Evolutionary conservation across 2,888 invertebrate genomes (phyloP).

Genomic region (Ichneumon xanthorius): DNA sequence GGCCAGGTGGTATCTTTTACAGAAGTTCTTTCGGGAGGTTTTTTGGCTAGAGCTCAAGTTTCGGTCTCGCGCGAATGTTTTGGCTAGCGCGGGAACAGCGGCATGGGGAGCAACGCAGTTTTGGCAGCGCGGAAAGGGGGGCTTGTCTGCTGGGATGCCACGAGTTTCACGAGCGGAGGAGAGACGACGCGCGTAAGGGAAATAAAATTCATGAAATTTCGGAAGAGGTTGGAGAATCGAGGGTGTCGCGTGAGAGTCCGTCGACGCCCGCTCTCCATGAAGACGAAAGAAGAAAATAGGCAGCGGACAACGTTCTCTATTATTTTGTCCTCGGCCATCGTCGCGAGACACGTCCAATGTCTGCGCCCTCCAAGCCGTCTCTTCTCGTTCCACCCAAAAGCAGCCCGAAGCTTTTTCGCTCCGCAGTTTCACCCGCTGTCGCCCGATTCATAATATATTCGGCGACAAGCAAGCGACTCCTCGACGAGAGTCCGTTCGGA

Average conservation of each 20-base stretch:
- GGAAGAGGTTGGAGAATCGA: neutral
- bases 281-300: conserved; percentile 18
- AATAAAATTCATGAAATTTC: conserved; percentile 45
- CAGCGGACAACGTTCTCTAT: conserved; percentile 21
- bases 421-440: conserved; percentile 34
- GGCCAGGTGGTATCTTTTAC: conserved; percentile 81
- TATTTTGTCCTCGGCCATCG: conserved; percentile 44
- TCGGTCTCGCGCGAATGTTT: conserved; percentile 76
- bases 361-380: neutral
- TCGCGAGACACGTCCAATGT: conserved; percentile 28
- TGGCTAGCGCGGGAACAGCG: conserved; percentile 76
- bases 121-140: conserved; percentile 49
- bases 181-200: conserved; percentile 51
- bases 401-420: conserved; percentile 2
- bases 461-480: conserved; percentile 22
- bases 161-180: conserved; percentile 53
- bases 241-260: conserved; percentile 33
- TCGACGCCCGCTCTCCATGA: conserved; percentile 24
- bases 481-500: neutral
- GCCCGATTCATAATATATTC: conserved; percentile 45
- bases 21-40: conserved; percentile 72
- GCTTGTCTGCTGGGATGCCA: conserved; percentile 53
- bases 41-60: conserved; percentile 81
- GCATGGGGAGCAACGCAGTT: conserved; percentile 52
- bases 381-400: neutral